phyloP scores from a whole-genome alignment of 2,797 vertebrate species.

The Enteromius mattozi region DNA sequence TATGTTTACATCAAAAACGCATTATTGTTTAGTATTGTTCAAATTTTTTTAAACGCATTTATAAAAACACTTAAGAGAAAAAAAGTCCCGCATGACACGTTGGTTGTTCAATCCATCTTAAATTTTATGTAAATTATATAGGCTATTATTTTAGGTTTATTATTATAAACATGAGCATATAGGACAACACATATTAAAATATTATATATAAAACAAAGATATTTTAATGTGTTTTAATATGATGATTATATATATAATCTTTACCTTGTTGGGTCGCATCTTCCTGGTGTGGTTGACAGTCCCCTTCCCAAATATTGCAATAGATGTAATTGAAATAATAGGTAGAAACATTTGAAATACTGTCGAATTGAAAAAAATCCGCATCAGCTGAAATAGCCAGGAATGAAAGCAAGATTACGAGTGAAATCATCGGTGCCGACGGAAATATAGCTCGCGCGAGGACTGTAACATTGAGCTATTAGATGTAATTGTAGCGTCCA shows the following conservation, averaged over 20 bases:
- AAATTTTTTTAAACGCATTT: no score
- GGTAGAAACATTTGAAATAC: conserved; percentile 79
- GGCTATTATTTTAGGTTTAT: neutral
- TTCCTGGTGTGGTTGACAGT: conserved; percentile 82
- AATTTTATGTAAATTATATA: neutral
- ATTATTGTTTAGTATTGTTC: neutral
- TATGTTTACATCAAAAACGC: neutral
- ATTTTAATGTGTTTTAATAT: no score
- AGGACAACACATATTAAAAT: neutral
- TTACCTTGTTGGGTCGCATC: conserved; percentile 83
- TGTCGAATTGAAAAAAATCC: conserved; percentile 78
- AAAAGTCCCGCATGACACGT: neutral
- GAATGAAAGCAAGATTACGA: conserved; percentile 67
- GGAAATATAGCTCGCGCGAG: neutral
- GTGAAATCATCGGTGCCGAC: conserved; percentile 66
- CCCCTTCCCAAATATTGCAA: conserved; percentile 84
- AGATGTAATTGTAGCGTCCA: conserved; percentile 24
- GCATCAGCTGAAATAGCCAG: conserved; percentile 72
- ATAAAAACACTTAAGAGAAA: neutral
- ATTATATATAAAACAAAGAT: neutral
- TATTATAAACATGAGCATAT: neutral
- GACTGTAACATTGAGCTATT: neutral
- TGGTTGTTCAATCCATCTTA: neutral
- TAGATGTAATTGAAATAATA: conserved; percentile 86
- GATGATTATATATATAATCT: neutral